Conservation (phyloP, 2,888 invertebrate species). For the Meiosimyza decipiens region DNA sequence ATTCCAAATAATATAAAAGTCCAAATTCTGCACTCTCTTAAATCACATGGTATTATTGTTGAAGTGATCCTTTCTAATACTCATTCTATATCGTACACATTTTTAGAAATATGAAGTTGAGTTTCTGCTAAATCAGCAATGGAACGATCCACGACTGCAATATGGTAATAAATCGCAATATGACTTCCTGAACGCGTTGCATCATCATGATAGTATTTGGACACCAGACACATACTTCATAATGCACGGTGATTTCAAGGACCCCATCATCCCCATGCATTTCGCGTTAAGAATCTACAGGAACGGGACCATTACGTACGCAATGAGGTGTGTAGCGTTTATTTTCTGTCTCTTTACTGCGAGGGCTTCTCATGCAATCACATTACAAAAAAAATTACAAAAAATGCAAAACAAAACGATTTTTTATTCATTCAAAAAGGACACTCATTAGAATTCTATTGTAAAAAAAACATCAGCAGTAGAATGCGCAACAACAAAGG, state of each 20-base stretch:
- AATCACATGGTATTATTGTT: neutral
- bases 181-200: slow-evolving; percentile 91
- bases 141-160: slow-evolving; percentile 89
- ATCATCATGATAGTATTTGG: slow-evolving; percentile 93
- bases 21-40: neutral
- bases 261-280: slow-evolving; percentile 92
- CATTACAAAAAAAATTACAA: slow-evolving; percentile 9
- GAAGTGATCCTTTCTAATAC: too few species aligned
- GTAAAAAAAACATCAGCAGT: neutral
- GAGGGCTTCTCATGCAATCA: neutral
- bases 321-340: slow-evolving; percentile 78
- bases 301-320: slow-evolving; percentile 93
- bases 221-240: slow-evolving; percentile 95
- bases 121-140: slow-evolving; percentile 92
- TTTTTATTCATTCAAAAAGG: neutral
- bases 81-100: neutral
- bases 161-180: slow-evolving; percentile 90
- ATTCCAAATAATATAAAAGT: neutral
- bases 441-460: neutral
- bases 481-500: neutral
- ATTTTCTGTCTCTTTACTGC: neutral
- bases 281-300: slow-evolving; percentile 92
- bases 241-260: slow-evolving; percentile 96
- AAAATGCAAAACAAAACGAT: slow-evolving; percentile 3
- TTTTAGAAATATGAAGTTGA: slow-evolving; percentile 95